Percentiles rank a stretch among this genome's conserved stretches.
Conservation (phyloP, 2,113 vertebrate species). For the Dipodomys spectabilis region DNA sequence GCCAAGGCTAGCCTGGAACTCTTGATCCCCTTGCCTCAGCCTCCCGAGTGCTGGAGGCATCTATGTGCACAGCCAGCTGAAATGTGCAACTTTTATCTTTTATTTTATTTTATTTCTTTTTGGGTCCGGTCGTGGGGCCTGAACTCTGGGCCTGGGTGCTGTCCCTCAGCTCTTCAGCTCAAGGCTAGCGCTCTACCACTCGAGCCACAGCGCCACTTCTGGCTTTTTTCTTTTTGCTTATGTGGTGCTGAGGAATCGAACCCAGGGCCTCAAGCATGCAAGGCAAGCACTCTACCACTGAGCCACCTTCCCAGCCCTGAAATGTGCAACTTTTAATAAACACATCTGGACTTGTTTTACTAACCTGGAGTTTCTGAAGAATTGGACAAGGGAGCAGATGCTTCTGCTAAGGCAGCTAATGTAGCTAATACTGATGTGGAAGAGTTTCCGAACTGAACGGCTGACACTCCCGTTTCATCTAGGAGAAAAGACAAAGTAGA, state of each 20-base stretch:
- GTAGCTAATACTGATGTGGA: conserved; percentile 93
- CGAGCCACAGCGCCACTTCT: no score
- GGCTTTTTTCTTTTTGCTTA: no score
- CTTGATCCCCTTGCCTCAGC: no score
- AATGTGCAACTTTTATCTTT: background rate
- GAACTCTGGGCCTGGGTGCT: no score
- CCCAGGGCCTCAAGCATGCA: no score
- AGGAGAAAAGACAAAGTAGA: conserved; percentile 63
- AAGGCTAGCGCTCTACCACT: no score
- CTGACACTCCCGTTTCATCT: conserved; percentile 91
- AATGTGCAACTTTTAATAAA: background rate
- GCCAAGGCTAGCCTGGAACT: background rate
- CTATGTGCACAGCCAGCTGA: background rate
- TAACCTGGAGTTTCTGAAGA: conserved; percentile 92
- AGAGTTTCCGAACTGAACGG: conserved; percentile 93
- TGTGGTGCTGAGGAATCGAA: no score
- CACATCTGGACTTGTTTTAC: conserved; percentile 63
- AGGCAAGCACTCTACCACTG: no score
- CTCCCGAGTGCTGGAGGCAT: no score
- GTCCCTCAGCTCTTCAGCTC: no score
- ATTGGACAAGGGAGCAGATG: conserved; percentile 91
- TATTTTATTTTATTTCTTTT: no score
- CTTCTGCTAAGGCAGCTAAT: conserved; percentile 93
- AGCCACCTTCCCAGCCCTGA: background rate
- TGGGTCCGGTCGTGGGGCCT: no score